Conservation (phyloP, 2,113 vertebrate genomes). For the Corythornis vintsioides region DNA sequence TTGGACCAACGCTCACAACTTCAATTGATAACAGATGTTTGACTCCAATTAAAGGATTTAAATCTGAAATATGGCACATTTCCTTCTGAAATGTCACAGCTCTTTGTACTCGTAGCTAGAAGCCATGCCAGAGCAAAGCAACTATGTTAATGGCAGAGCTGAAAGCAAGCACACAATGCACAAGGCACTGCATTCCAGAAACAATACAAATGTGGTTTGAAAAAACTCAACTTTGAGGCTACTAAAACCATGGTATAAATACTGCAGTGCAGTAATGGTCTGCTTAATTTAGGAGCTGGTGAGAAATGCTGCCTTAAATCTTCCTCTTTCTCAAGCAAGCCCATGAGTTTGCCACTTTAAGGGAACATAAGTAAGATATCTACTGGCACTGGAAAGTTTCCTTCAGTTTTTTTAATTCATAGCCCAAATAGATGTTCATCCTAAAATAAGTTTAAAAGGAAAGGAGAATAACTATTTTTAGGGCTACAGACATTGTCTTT, state of each 20-base stretch:
- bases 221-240: not conserved
- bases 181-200: constrained; percentile 20
- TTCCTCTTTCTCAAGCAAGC: not conserved
- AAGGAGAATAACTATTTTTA: not conserved
- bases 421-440: not conserved
- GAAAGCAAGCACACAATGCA: constrained; percentile 34
- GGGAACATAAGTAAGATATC: not conserved
- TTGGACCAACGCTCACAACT: constrained; percentile 19
- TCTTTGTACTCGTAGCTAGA: constrained; percentile 42
- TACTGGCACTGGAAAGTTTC: not conserved
- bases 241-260: not conserved
- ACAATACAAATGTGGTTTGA: not conserved
- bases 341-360: not conserved
- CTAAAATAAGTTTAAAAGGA: not conserved
- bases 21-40: constrained; percentile 54
- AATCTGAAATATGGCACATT: not conserved
- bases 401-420: not conserved
- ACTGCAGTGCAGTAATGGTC: not conserved
- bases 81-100: constrained; percentile 50
- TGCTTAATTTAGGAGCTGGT: constrained; percentile 11
- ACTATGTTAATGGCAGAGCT: constrained; percentile 27
- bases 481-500: not conserved
- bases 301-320: not conserved
- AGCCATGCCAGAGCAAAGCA: constrained; percentile 32
- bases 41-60: constrained; percentile 13